Percentiles rank a stretch among this genome's conserved stretches.
These are phyloP conservation scores for Drosophila yooni DNA, from an alignment of 2,888 invertebrate species.

Conservation along the genomic window DNA sequence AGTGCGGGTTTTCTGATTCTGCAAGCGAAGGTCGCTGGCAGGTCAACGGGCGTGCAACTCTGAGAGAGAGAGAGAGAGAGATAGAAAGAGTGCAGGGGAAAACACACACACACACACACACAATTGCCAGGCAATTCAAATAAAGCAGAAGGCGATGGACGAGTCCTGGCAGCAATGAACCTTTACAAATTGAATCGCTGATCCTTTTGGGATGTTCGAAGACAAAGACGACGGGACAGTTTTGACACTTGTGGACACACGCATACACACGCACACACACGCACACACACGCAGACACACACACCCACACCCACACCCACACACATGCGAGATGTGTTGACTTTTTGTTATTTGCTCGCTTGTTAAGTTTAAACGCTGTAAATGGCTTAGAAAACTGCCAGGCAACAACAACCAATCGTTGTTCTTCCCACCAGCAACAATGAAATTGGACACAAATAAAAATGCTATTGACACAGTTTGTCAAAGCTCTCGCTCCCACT, in stretches of 20 bases:
- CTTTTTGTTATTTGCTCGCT: conserved; percentile 75
- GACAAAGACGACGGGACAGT: conserved; percentile 48
- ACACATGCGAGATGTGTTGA: conserved; percentile 46
- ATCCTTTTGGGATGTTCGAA: conserved; percentile 73
- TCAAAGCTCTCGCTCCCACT: conserved; percentile 54
- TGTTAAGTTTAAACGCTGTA: conserved; percentile 82
- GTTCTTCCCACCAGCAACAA: conserved; percentile 49
- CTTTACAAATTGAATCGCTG: conserved; percentile 81
- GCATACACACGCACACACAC: conserved; percentile 11
- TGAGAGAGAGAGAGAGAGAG: neutral
- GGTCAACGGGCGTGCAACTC: conserved; percentile 52
- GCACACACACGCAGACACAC: neutral
- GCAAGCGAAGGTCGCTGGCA: conserved; percentile 63
- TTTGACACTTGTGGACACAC: conserved; percentile 67
- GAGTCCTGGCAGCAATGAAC: conserved; percentile 65
- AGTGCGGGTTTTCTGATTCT: conserved; percentile 48
- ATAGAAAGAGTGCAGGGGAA: neutral
- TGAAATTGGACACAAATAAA: conserved; percentile 81
- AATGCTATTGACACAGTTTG: conserved; percentile 83
- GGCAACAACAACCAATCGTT: conserved; percentile 34
- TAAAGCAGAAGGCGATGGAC: conserved; percentile 37
- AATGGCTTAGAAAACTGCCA: conserved; percentile 82
- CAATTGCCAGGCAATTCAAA: conserved; percentile 61
- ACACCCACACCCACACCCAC: neutral
- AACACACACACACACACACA: conserved; percentile 8